These are phyloP conservation scores for Hypotaenidia okinawae DNA, from an alignment of 2,797 vertebrate species.

Conservation along the genomic window DNA sequence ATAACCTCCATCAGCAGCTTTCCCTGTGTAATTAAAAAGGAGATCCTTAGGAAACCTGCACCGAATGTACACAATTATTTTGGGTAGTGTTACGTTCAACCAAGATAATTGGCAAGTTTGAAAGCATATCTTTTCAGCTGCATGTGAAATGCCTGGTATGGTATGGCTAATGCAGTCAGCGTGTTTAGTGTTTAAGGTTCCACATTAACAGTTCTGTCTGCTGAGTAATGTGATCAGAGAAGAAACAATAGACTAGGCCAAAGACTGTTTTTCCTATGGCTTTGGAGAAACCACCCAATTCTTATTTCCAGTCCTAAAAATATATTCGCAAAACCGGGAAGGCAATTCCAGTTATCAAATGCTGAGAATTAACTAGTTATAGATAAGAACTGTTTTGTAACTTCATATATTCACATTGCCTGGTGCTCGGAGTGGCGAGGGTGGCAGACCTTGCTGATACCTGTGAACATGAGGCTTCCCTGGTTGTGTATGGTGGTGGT, in stretches of 20 bases:
- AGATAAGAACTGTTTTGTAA: background rate
- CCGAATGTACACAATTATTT: conserved; percentile 1
- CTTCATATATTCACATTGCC: background rate
- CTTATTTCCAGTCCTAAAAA: background rate
- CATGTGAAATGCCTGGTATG: background rate
- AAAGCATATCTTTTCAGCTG: conserved; percentile 4
- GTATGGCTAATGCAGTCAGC: background rate
- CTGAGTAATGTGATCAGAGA: background rate
- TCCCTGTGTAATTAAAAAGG: background rate
- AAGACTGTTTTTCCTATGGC: background rate
- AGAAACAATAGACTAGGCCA: background rate
- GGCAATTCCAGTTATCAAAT: background rate
- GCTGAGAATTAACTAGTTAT: background rate
- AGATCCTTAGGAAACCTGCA: conserved; percentile 1
- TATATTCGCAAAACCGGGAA: background rate
- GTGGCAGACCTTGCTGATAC: background rate
- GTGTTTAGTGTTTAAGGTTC: background rate
- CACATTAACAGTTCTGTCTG: background rate
- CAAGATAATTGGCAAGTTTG: conserved; percentile 61
- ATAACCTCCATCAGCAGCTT: background rate
- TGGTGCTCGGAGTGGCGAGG: background rate
- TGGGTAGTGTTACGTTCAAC: background rate
- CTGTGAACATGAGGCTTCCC: too few species aligned
- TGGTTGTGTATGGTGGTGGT: background rate
- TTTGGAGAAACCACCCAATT: background rate